phyloP scores from a whole-genome alignment of 2,113 vertebrate genomes.

The Pluvianellus socialis region DNA sequence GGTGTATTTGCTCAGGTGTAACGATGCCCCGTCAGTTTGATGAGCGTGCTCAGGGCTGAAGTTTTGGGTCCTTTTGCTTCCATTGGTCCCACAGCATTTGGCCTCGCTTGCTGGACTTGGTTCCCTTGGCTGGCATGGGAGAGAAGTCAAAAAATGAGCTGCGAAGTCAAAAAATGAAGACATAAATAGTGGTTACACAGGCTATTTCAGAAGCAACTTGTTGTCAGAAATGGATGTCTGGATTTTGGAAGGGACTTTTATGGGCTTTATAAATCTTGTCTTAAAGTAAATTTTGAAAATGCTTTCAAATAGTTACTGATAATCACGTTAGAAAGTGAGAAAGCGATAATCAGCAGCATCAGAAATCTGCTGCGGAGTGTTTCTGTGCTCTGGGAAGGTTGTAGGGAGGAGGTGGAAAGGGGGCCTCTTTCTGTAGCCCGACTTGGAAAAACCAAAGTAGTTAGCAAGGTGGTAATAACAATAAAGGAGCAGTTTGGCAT shows the following conservation, averaged over 20 bases:
- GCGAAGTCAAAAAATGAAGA: not conserved
- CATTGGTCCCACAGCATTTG: not conserved
- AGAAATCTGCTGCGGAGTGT: not conserved
- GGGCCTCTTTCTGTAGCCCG: not conserved
- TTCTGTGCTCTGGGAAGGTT: not conserved
- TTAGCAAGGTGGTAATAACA: not conserved
- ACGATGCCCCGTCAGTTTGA: fast-evolving
- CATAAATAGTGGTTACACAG: not conserved
- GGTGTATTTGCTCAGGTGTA: not conserved
- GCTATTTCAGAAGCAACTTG: not conserved
- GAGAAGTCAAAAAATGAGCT: not conserved
- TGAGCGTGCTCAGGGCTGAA: not conserved
- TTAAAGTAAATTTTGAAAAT: not conserved
- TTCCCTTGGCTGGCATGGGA: not conserved
- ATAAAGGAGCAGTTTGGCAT: not conserved
- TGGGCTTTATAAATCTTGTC: not conserved
- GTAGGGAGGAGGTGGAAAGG: not conserved
- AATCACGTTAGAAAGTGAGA: not conserved
- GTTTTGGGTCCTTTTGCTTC: not conserved
- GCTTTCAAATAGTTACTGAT: not conserved
- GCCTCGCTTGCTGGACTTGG: not conserved
- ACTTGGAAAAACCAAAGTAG: not conserved
- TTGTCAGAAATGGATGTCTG: not conserved
- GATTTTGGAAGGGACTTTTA: not conserved
- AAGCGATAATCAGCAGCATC: fast-evolving